Evolutionary conservation across 1,140 invertebrate genomes (phyloP), one percentile per base, ranked within the genome.

Genomic region (Gryllus bimaculatus): DNA sequence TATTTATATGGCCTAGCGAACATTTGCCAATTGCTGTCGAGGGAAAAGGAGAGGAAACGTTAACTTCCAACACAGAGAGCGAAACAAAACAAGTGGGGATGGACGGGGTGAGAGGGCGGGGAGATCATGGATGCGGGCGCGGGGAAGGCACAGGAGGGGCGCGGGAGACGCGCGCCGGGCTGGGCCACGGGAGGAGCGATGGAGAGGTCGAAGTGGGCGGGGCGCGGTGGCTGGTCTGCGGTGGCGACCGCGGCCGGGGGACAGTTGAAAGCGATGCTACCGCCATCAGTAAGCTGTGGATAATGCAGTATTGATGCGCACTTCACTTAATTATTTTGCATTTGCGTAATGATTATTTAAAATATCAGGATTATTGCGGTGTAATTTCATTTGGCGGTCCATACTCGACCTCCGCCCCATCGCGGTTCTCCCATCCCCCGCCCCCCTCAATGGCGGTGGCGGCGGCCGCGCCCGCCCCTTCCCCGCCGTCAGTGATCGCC

Each of bases 301-400:
- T 66, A 66, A 66, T 66, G 54, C 18, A 66, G 54, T 66, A 66
- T 66, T 66, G 54, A 66, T 66, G 54, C 54, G 54, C 54, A 66
- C 54, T 66, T 66, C 54, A 66, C 54, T 66, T 66, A 10, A 66
- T 66, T 66, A 66, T 66, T 66, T 66, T 66, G 54, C 54, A 66
- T 66, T 66, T 66, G 54, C 54, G 54, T 66, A 66, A 66, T 66
- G 54, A 66, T 66, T 66, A 66, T 66, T 66, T 66, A 66, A 66
- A 66, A 66, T 66, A 66, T 66, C 54, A 66, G 54, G 54, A 66
- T 66, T 66, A 66, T 66, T 66, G 54, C 54, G 54, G 54, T 66
- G 54, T 66, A 66, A 66, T 66, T 66, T 66, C 54, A 66, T 66
- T 66, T 66, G 54, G 54, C 54, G 54, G 54, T 13, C 54, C 18